phyloP scores from a whole-genome alignment of 2,888 invertebrate species.

The Microdon myrmicae region DNA sequence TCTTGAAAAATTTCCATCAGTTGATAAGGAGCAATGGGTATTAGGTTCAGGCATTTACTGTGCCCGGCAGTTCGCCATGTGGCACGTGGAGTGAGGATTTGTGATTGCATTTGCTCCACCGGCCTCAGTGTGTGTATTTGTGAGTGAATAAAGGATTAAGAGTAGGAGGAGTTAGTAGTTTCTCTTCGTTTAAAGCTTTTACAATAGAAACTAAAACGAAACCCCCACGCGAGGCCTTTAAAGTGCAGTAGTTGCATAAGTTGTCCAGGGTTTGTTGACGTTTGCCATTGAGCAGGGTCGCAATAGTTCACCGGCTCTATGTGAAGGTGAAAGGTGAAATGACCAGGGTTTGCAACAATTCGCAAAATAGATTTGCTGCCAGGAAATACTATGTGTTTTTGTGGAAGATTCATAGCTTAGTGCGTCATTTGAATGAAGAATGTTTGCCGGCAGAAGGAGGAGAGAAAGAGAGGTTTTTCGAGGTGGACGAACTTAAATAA shows the following conservation, averaged over 20 bases:
- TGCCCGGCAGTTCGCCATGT: not conserved
- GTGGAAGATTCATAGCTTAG: not conserved
- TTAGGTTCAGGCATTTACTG: not conserved
- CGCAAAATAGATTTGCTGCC: not conserved
- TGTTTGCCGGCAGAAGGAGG: slow-evolving; percentile 4
- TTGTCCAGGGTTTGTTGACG: slow-evolving; percentile 45
- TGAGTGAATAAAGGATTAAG: no score
- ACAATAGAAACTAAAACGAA: not conserved
- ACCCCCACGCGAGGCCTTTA: not conserved
- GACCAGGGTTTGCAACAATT: slow-evolving; percentile 18
- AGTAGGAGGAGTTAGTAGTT: slow-evolving; percentile 4
- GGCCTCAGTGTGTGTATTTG: no score
- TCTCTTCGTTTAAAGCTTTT: slow-evolving; percentile 35
- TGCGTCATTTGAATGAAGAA: slow-evolving; percentile 18
- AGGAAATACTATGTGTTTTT: not conserved
- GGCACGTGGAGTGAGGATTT: slow-evolving; percentile 15
- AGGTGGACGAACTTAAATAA: slow-evolving; percentile 35
- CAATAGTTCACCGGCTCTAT: not conserved
- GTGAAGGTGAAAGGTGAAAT: slow-evolving; percentile 24
- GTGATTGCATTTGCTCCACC: no score
- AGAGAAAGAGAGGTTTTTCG: no score
- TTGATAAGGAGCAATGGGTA: no score
- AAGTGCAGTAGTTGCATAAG: slow-evolving; percentile 3
- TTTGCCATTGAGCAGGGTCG: slow-evolving; percentile 50
- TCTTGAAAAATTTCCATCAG: slow-evolving; percentile 24